Percentiles rank a stretch among this genome's conserved stretches.
Evolutionary conservation across 2,797 vertebrate species (phyloP).

Genomic region (Pipistrellus pygmaeus): DNA sequence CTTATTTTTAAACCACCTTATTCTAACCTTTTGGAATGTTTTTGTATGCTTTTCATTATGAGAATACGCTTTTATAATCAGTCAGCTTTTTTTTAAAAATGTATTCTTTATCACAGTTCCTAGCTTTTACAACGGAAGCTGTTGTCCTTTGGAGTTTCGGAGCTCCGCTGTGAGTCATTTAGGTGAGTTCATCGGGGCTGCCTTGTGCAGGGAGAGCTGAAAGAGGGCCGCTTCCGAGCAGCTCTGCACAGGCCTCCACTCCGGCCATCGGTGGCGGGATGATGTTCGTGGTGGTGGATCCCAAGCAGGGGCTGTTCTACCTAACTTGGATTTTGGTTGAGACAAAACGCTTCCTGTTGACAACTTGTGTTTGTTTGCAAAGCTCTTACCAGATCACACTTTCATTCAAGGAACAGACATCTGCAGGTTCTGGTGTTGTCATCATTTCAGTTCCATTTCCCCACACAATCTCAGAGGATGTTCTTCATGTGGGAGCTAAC

Average conservation of each 20-base stretch:
- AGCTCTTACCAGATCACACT: neutral
- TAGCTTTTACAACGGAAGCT: neutral
- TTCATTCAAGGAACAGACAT: neutral
- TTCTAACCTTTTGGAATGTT: neutral
- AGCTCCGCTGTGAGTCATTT: neutral
- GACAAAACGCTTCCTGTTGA: neutral
- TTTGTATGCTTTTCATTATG: neutral
- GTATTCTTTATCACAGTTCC: neutral
- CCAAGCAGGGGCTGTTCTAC: neutral
- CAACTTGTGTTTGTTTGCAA: neutral
- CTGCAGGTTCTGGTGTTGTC: neutral
- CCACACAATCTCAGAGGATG: neutral
- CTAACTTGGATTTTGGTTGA: neutral
- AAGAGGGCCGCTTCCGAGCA: neutral
- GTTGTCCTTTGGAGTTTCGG: neutral
- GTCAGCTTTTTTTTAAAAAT: neutral
- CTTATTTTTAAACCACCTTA: neutral
- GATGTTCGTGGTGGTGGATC: neutral
- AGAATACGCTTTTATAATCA: neutral
- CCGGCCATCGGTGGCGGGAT: neutral
- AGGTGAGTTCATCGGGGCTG: neutral
- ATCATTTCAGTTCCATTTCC: neutral
- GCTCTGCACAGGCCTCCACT: neutral
- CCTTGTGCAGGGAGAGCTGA: accelerated
- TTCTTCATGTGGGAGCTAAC: neutral